Evolutionary conservation across 2,113 vertebrate genomes (phyloP), one percentile per base, ranked within the genome.

Genomic region (Tenebrosternarchus preto): DNA sequence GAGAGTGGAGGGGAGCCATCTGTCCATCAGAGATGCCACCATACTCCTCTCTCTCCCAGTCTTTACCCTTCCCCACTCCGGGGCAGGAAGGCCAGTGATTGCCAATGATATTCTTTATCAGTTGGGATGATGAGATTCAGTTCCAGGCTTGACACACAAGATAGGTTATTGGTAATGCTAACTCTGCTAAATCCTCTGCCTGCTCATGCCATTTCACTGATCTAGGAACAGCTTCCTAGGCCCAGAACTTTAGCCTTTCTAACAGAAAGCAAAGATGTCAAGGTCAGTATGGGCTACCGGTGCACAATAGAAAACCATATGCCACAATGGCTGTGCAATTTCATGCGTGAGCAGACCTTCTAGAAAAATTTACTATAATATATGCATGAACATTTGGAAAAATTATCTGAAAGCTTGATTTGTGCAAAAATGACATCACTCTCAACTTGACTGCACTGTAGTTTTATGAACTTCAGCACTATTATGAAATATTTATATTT

Each of bases 21-120:
- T 84, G 83, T 78, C 57, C 22, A n/a, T 85, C 80, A 85, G 56
- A 29, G 43, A 82, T 60, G 46, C 72, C 72, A 57, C 79, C 66
- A 64, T 33, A 11, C 64, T 1, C 64, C 19, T 36, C 20, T 33
- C 4, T n/a, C 15, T 50, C 46, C 15, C 12, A 22, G 12, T 50
- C 24, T 4, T 19, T 16, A 31, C 43, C 71, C 64, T 63, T 19
- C 6, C 66, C 16, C 19, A 2, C 53, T 63, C 19, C 24, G 16
- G 20, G 46, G 76, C 72, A 76, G 71, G 24, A 59, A 74, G 69
- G 67, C 72, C 80, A 76, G 71, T 55, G 77, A 85, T 59, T 31
- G 76, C 24, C 39, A 20, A 36, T 11, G 53, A 85, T 78, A 80
- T 78, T 82, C 53, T 73, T 85, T 85, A 85, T 85, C 84, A 36